Evolutionary conservation across 37 sponge, comb jelly and placozoan genomes (phyloP).

Genomic region (Axinella damicornis): DNA sequence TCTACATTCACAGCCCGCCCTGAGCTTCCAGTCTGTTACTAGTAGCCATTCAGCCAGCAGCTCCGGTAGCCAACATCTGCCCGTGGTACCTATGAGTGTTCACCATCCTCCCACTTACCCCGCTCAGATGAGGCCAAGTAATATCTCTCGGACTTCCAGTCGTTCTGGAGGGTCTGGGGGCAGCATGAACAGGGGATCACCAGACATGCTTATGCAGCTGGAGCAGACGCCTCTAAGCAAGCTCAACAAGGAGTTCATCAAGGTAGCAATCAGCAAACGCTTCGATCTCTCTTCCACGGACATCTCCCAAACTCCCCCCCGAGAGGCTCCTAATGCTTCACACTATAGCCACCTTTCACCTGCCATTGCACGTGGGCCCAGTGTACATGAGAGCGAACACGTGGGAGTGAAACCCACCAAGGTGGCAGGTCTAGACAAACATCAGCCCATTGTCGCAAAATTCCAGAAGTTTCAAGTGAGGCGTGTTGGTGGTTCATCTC

Average conservation of each 20-base stretch:
- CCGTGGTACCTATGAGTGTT: not conserved
- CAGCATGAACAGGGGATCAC: not conserved
- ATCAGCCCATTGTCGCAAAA: constrained; percentile 7
- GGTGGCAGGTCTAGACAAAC: not conserved
- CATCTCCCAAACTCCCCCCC: not conserved
- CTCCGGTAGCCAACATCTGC: not conserved
- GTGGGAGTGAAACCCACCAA: not conserved
- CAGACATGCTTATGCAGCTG: constrained; percentile 2
- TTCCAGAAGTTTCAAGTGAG: constrained; percentile 49
- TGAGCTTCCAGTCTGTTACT: constrained; percentile 4
- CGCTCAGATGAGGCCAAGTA: not conserved
- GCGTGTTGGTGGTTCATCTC: not conserved
- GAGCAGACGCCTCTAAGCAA: constrained; percentile 1
- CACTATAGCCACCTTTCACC: not conserved
- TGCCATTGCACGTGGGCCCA: not conserved
- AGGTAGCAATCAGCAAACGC: constrained; percentile 36
- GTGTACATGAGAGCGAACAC: not conserved
- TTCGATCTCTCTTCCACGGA: not conserved
- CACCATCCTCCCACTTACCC: not conserved
- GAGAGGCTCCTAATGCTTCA: not conserved
- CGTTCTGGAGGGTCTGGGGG: not conserved
- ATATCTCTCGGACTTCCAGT: not conserved
- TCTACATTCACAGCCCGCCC: not conserved
- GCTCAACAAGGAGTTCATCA: constrained; percentile 18
- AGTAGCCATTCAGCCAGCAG: constrained; percentile 25